A percentile compares a stretch with the other conserved stretches of the same genome.
Evolutionary conservation across 2,113 vertebrate genomes (phyloP).

Genomic region (Acrocephalus arundinaceus): DNA sequence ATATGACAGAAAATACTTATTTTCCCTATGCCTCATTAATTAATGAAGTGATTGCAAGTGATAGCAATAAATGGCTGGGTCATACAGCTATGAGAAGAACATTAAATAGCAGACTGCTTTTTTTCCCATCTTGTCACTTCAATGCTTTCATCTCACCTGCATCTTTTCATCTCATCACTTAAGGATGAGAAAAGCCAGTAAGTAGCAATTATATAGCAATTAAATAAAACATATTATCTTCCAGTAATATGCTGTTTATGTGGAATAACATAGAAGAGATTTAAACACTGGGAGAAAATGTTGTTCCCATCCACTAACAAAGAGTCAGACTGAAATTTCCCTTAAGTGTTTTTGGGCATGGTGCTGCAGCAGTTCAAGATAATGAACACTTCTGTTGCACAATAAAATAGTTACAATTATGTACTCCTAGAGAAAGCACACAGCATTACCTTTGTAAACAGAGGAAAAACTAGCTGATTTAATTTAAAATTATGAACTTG

Average conservation of each 20-base stretch:
- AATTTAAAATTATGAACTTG: background rate
- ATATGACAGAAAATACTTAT: background rate
- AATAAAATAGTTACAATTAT: background rate
- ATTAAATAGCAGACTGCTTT: background rate
- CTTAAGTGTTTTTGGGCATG: background rate
- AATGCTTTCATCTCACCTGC: background rate
- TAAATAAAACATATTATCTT: background rate
- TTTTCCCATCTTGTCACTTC: background rate
- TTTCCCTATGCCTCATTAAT: background rate
- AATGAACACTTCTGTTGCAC: background rate
- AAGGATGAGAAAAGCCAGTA: background rate
- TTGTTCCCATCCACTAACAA: background rate
- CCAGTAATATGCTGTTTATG: background rate
- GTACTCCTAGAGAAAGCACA: background rate
- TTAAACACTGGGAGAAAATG: background rate
- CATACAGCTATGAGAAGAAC: background rate
- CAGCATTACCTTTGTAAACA: background rate
- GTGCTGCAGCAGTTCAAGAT: background rate
- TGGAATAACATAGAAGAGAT: background rate
- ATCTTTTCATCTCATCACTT: background rate
- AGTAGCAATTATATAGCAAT: background rate
- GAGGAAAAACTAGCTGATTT: background rate
- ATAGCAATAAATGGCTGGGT: background rate
- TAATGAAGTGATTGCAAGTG: background rate
- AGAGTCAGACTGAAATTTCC: background rate